Evolutionary conservation across 2,888 invertebrate genomes (phyloP).

Genomic region (Globia sparganii): DNA sequence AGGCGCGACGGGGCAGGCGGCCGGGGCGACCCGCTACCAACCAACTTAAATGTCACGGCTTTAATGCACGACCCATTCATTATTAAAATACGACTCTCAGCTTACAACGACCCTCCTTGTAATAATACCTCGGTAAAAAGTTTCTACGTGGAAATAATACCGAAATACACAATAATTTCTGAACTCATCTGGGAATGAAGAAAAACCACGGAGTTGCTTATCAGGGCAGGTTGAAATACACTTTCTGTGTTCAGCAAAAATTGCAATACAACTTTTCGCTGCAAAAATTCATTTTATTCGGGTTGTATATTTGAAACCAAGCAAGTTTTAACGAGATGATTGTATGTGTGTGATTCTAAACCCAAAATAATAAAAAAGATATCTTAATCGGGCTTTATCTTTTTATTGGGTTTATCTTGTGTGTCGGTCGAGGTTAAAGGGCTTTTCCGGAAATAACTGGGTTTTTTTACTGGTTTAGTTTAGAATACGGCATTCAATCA

Average conservation of each 20-base stretch:
- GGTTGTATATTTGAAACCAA: slow-evolving; percentile 38
- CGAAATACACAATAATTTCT: slow-evolving; percentile 60
- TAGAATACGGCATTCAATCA: slow-evolving; percentile 39
- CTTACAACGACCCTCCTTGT: slow-evolving; percentile 64
- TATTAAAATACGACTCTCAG: slow-evolving; percentile 74
- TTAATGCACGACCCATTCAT: slow-evolving; percentile 76
- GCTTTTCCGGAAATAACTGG: slow-evolving; percentile 30
- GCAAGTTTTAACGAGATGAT: slow-evolving; percentile 50
- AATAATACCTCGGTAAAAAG: slow-evolving; percentile 68
- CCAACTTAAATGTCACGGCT: slow-evolving; percentile 73
- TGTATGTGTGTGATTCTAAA: slow-evolving; percentile 50
- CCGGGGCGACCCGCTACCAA: slow-evolving; percentile 45
- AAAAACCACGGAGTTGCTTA: slow-evolving; percentile 34
- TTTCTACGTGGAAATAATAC: slow-evolving; percentile 68
- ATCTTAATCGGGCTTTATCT: slow-evolving; percentile 57
- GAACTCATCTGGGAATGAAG: slow-evolving; percentile 41
- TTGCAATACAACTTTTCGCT: slow-evolving; percentile 26
- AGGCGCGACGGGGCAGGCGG: slow-evolving; percentile 25
- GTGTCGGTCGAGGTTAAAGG: slow-evolving; percentile 53
- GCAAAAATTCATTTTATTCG: slow-evolving; percentile 25
- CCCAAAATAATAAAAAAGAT: slow-evolving; percentile 64
- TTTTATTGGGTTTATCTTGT: slow-evolving; percentile 60
- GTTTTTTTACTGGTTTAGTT: slow-evolving; percentile 33
- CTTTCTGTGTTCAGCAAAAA: slow-evolving; percentile 30
- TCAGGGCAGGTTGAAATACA: slow-evolving; percentile 31